These are phyloP conservation scores for Sternarchorhynchus goeldii DNA, from an alignment of 2,797 vertebrate genomes.

Conservation along the genomic window DNA sequence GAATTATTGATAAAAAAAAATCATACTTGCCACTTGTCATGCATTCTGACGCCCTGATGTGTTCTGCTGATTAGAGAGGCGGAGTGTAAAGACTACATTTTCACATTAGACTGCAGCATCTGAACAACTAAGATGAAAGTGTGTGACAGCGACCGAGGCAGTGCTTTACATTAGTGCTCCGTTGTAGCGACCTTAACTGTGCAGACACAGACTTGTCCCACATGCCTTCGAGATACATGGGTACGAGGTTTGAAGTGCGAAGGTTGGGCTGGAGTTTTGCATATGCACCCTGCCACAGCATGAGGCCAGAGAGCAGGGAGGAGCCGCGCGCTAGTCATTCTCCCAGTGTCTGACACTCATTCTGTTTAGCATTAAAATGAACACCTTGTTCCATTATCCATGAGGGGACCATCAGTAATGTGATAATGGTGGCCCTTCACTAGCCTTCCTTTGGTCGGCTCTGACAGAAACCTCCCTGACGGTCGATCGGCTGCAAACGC, in stretches of 20 bases:
- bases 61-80: constrained; percentile 66
- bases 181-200: constrained; percentile 60
- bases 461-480: constrained; percentile 64
- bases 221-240: constrained; percentile 77
- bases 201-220: constrained; percentile 75
- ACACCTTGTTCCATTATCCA: constrained; percentile 83
- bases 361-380: constrained; percentile 84
- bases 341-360: constrained; percentile 73
- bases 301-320: constrained; percentile 48
- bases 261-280: constrained; percentile 71
- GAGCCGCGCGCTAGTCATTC: constrained; percentile 35
- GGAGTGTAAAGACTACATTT: constrained; percentile 60
- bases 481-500: constrained; percentile 67
- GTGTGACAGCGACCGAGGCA: constrained; percentile 63
- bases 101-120: constrained; percentile 64
- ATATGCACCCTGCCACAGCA: constrained; percentile 67
- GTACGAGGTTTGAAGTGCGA: constrained; percentile 66
- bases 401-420: constrained; percentile 72
- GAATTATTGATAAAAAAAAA: constrained; percentile 45
- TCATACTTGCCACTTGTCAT: constrained; percentile 31
- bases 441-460: constrained; percentile 60
- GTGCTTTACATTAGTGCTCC: constrained; percentile 67
- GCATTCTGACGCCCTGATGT: constrained; percentile 63
- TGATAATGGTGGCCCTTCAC: constrained; percentile 69
- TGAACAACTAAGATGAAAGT: constrained; percentile 52